Evolutionary conservation across 1,140 invertebrate genomes (phyloP).

Genomic region (Augochlora pura): DNA sequence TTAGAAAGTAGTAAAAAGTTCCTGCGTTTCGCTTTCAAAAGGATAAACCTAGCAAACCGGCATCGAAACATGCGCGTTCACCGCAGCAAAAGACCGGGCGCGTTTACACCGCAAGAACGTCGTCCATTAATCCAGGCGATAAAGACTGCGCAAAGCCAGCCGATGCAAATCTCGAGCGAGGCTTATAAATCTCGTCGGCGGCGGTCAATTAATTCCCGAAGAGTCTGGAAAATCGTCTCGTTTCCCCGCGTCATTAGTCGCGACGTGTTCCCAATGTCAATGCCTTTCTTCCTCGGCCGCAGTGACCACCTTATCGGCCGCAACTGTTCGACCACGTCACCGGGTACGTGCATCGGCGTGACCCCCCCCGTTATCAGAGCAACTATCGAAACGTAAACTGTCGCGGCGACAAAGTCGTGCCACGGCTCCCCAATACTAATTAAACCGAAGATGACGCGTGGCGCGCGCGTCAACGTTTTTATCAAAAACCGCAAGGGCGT

Average conservation of each 20-base stretch:
- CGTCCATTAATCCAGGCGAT: neutral
- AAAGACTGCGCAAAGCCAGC: neutral
- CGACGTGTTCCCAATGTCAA: neutral
- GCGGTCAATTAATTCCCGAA: neutral
- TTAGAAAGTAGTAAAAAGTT: too few relatives aligned
- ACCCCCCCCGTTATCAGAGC: neutral
- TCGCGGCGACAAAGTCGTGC: neutral
- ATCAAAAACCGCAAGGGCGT: neutral
- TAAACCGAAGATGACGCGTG: neutral
- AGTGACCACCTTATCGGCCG: neutral
- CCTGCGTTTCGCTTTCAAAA: too few relatives aligned
- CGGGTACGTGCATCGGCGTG: neutral
- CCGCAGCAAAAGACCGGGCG: too few relatives aligned
- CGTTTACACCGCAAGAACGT: too few relatives aligned
- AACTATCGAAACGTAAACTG: neutral
- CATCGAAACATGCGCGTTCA: neutral
- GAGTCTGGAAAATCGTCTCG: neutral
- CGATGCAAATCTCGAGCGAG: neutral
- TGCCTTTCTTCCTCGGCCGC: neutral
- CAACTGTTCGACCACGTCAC: neutral
- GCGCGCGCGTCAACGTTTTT: neutral
- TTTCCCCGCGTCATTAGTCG: neutral
- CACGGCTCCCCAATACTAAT: too few relatives aligned
- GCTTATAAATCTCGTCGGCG: neutral
- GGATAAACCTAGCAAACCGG: too few relatives aligned